Evolutionary conservation across 35 echinoderm and acorn worm genomes (phyloP).

Genomic region (Hemicentrotus pulcherrimus): DNA sequence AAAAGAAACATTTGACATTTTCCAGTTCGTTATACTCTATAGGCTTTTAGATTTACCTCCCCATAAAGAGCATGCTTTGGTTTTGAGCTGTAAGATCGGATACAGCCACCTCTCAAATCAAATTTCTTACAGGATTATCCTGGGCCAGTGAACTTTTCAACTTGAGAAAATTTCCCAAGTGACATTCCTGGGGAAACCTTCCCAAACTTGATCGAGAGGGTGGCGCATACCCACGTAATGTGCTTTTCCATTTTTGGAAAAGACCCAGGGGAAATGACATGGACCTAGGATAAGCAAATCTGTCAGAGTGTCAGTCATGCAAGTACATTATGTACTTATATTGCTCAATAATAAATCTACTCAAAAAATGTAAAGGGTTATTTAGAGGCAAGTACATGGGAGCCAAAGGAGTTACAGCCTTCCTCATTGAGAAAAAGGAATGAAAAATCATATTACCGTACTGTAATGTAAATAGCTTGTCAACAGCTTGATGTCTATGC

Average conservation of each 20-base stretch:
- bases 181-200: conserved; percentile 9
- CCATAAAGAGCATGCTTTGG: too few relatives aligned
- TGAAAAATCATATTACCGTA: too few relatives aligned
- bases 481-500: background rate
- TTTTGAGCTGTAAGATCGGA: background rate
- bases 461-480: background rate
- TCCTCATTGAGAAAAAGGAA: too few relatives aligned
- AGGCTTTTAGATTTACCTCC: background rate
- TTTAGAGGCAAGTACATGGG: background rate
- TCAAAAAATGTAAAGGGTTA: background rate
- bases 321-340: background rate
- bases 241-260: background rate
- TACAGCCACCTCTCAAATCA: background rate
- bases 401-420: too few relatives aligned
- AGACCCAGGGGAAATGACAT: background rate
- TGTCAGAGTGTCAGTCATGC: background rate
- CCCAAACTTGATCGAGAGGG: background rate
- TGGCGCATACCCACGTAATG: background rate
- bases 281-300: background rate
- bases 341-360: background rate
- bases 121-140: background rate
- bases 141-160: conserved; percentile 5
- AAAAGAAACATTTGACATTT: too few relatives aligned
- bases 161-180: conserved; percentile 17
- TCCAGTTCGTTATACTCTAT: too few relatives aligned